These are phyloP conservation scores for Gila orcuttii DNA, from an alignment of 2,113 vertebrate genomes.

Conservation along the genomic window DNA sequence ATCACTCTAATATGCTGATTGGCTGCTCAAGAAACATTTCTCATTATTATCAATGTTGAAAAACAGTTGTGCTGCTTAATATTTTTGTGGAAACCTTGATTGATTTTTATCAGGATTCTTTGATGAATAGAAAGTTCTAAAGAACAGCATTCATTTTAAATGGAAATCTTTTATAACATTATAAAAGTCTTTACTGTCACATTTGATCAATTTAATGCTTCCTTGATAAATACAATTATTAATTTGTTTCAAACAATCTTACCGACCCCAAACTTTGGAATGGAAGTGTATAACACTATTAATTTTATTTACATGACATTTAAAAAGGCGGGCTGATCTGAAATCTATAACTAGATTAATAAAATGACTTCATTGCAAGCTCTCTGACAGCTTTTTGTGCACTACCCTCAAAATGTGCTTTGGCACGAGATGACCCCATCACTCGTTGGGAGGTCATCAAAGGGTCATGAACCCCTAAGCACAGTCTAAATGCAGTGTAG, in stretches of 20 bases:
- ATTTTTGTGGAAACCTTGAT: not conserved
- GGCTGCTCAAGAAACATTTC: not conserved
- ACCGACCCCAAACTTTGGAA: not conserved
- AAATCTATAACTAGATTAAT: not conserved
- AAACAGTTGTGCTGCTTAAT: not conserved
- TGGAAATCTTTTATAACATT: too few species aligned
- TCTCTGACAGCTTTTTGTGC: not conserved
- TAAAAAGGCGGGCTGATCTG: not conserved
- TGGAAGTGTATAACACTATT: not conserved
- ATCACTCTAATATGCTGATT: not conserved
- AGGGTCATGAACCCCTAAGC: not conserved
- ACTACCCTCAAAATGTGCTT: not conserved
- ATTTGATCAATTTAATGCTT: not conserved
- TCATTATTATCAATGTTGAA: not conserved
- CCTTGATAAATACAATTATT: not conserved
- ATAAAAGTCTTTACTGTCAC: too few species aligned
- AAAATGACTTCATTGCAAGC: not conserved
- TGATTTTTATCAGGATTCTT: too few species aligned
- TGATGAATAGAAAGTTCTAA: too few species aligned
- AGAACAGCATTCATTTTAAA: too few species aligned
- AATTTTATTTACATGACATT: not conserved
- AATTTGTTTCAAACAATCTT: not conserved
- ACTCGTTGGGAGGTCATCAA: not conserved
- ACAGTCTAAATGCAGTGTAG: constrained; percentile 9
- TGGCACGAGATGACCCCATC: not conserved